Conservation (phyloP, 2,797 vertebrate species). For the Acanthurus leucopareius region DNA sequence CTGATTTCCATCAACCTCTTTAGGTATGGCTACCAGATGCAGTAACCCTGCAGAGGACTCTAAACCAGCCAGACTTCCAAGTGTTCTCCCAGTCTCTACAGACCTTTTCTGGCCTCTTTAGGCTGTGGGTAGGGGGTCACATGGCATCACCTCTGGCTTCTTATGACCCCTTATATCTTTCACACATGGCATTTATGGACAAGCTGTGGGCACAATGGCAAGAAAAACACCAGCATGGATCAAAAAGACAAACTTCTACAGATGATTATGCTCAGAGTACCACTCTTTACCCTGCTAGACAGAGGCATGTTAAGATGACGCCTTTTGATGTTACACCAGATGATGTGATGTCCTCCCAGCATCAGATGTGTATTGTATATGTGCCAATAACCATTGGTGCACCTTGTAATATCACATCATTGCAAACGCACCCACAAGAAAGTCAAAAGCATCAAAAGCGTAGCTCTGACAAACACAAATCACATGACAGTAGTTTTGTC, state of each 20-base stretch:
- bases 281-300: conserved; percentile 30
- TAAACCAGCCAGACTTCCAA: conserved; percentile 64
- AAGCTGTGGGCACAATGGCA: conserved; percentile 73
- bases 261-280: not conserved
- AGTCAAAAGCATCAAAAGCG: conserved; percentile 2
- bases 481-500: not conserved
- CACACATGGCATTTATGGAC: conserved; percentile 74
- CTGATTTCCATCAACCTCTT: conserved; percentile 23
- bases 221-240: conserved; percentile 52
- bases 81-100: conserved; percentile 63
- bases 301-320: conserved; percentile 57
- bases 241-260: conserved; percentile 2
- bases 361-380: conserved; percentile 68
- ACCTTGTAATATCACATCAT: conserved; percentile 65
- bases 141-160: conserved; percentile 70
- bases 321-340: conserved; percentile 65
- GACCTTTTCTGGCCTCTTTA: conserved; percentile 69
- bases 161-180: conserved; percentile 75
- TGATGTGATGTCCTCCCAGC: conserved; percentile 50
- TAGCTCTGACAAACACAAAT: not conserved
- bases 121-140: conserved; percentile 73
- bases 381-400: conserved; percentile 74
- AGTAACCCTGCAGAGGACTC: conserved; percentile 60
- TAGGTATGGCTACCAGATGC: conserved; percentile 72
- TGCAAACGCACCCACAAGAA: conserved; percentile 5